Evolutionary conservation across 2,113 vertebrate genomes (phyloP), one percentile per base, ranked within the genome.

Genomic region (Salvelinus namaycush): DNA sequence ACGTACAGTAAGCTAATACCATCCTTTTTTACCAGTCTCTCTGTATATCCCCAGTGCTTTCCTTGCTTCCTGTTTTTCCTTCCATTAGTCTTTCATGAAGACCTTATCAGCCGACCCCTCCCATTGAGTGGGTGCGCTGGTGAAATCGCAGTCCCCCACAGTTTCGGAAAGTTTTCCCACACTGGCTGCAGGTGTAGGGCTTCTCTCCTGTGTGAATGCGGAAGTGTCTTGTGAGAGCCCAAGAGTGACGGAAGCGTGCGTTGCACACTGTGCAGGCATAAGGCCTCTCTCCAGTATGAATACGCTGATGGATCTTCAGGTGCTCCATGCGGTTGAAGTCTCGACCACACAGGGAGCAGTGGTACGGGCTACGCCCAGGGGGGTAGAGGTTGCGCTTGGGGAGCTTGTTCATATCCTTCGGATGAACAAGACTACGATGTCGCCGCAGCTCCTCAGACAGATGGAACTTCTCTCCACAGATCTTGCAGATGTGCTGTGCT

Each of bases 251-350:
- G 68, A 89, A 87, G 16, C 86, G 84, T 2, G 85, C 82, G 1
- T 80, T 83, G 84, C 87, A 89, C 7, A 84, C 84, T 1, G 77
- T 78, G 72, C 87, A 89, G 9, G 75, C 80, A 9, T 89, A 89
- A 0, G 87, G 87, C 51, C 84, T 80, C 77, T 89, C 87, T 16
- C 87, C 87, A 1, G 87, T 89, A 80, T 89, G 87, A 49, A 89
- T 89, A 75, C 87, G 83, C 73, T 88, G 87, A 60, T 88, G 87
- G 64, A 87, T 88, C 80, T 88, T 88, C 18, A 88, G 80, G 79
- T 88, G 85, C 64, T 88, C 85, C 76, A 84, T 82, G 51, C 87
- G 87, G 81, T 87, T 87, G 77, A 89, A 89, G 78, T 83, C 86
- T 29, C 86, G 79, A 31, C 82, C 82, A 2, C 87, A 89, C 57